These are phyloP conservation scores for Myocastor coypus DNA, from an alignment of 2,113 vertebrate genomes.

Conservation along the genomic window DNA sequence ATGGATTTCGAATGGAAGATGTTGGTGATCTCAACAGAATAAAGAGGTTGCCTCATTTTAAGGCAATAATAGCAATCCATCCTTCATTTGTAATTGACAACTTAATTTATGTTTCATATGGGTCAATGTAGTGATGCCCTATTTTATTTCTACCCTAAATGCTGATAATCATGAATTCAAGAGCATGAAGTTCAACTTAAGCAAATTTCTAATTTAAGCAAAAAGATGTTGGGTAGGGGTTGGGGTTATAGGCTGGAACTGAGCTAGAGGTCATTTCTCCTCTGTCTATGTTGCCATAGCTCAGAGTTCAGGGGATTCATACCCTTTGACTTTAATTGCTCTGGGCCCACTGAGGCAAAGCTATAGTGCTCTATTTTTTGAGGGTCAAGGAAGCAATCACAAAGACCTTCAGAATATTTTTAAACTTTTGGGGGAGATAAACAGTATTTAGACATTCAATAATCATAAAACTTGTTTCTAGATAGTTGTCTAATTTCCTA, in stretches of 20 bases:
- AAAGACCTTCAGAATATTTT: conserved; percentile 80
- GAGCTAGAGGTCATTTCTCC: conserved; percentile 67
- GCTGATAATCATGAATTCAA: conserved; percentile 37
- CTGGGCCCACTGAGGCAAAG: conserved; percentile 73
- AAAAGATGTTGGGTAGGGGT: neutral
- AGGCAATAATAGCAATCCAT: conserved; percentile 69
- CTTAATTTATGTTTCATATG: conserved; percentile 66
- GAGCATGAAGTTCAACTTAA: conserved; percentile 43
- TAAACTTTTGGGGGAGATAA: conserved; percentile 82
- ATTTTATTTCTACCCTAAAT: conserved; percentile 33
- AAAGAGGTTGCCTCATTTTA: conserved; percentile 59
- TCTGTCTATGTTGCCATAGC: conserved; percentile 64
- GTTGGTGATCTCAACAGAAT: conserved; percentile 48
- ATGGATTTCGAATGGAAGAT: conserved; percentile 71
- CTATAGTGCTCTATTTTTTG: conserved; percentile 78
- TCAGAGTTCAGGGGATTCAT: conserved; percentile 68
- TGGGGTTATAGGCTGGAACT: neutral
- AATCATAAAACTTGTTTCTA: conserved; percentile 78
- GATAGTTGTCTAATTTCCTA: conserved; percentile 84
- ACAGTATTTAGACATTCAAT: conserved; percentile 80
- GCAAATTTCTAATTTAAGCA: conserved; percentile 5
- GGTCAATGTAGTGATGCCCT: conserved; percentile 24
- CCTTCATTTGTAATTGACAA: conserved; percentile 76
- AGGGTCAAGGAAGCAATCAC: conserved; percentile 81
- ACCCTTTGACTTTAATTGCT: conserved; percentile 82